phyloP scores from a whole-genome alignment of 2,888 invertebrate genomes.

The Alsophila aescularia region DNA sequence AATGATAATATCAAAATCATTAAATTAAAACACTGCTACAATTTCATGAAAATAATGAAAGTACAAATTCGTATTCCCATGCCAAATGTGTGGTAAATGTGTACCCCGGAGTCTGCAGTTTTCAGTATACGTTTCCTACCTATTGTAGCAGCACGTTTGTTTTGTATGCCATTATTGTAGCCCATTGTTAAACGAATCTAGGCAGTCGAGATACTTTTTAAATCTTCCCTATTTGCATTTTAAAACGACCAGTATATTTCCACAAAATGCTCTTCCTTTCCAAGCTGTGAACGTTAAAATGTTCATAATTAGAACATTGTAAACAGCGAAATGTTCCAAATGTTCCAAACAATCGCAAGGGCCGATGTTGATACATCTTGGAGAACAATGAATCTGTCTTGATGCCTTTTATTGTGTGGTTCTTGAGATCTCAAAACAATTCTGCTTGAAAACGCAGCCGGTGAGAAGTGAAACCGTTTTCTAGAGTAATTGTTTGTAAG shows the following conservation, averaged over 20 bases:
- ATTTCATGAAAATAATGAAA: no score
- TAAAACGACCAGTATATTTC: slow-evolving; percentile 72
- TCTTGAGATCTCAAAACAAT: slow-evolving; percentile 26
- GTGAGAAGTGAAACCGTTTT: slow-evolving; percentile 24
- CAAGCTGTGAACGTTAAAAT: slow-evolving; percentile 58
- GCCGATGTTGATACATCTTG: slow-evolving; percentile 36
- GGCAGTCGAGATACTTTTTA: slow-evolving; percentile 70
- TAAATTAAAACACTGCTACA: no score
- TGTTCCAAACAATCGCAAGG: slow-evolving; percentile 32
- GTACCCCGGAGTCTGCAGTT: slow-evolving; percentile 36
- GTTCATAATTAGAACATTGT: slow-evolving; percentile 55
- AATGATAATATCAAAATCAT: no score
- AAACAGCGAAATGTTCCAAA: slow-evolving; percentile 45
- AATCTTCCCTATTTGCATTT: slow-evolving; percentile 77
- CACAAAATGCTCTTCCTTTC: slow-evolving; percentile 57
- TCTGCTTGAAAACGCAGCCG: slow-evolving; percentile 14
- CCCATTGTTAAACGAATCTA: slow-evolving; percentile 72
- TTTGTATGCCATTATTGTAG: slow-evolving; percentile 65
- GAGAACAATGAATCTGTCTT: slow-evolving; percentile 39
- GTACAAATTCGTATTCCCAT: slow-evolving; percentile 20
- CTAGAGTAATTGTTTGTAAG: slow-evolving; percentile 26
- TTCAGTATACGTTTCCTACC: slow-evolving; percentile 44
- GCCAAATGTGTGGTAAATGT: slow-evolving; percentile 26
- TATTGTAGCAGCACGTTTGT: slow-evolving; percentile 57
- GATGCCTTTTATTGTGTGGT: slow-evolving; percentile 32